phyloP scores from a whole-genome alignment of 2,113 vertebrate genomes.

The Lathamus discolor region DNA sequence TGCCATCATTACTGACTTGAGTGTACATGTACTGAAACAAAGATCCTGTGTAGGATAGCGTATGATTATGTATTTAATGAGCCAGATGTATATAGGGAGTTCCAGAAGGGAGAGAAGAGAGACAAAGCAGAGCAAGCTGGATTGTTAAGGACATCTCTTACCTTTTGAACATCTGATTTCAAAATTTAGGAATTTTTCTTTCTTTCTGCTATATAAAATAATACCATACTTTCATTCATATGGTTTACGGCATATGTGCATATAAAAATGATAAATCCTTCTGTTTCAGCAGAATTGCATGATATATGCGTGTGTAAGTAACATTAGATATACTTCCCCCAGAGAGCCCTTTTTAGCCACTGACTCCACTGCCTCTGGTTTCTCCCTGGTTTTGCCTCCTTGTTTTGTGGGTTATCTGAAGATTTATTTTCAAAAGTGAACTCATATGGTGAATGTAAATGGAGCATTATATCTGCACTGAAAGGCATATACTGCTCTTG shows the following conservation, averaged over 20 bases:
- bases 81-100: neutral
- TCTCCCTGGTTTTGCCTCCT: neutral
- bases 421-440: constrained; percentile 56
- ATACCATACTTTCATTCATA: neutral
- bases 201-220: neutral
- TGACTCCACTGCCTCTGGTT: constrained; percentile 7
- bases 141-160: neutral
- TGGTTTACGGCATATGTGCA: neutral
- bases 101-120: neutral
- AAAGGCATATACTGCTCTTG: constrained; percentile 30
- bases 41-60: neutral
- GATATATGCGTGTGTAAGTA: constrained; percentile 10
- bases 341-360: neutral
- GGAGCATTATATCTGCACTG: constrained; percentile 50
- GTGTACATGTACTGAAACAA: neutral
- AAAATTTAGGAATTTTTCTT: neutral
- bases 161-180: neutral
- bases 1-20: neutral
- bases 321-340: constrained; percentile 35
- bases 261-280: constrained; percentile 24
- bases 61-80: neutral
- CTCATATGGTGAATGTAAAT: constrained; percentile 45
- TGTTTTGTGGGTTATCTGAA: constrained; percentile 32
- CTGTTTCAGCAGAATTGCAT: constrained; percentile 15
- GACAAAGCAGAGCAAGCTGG: neutral